Base-by-base conservation (phyloP, 2,888 invertebrate species). In the Helicoverpa assulta region DNA sequence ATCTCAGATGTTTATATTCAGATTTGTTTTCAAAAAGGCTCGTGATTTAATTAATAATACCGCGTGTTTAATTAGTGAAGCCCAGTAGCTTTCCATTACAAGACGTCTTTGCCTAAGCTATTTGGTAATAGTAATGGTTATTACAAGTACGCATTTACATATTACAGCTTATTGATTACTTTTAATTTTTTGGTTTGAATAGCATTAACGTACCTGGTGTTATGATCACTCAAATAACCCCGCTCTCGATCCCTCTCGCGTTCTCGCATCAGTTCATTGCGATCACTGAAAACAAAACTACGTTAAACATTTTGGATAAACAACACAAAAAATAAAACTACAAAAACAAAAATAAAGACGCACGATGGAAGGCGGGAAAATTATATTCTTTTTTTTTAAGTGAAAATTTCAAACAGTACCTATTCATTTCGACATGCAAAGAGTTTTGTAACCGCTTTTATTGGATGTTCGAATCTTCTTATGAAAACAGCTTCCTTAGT, bases 231-330 rank as follows among this genome's bases (percentile, higher is more conserved):
- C 78, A 98, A 96, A 89, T 98, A 98, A 75, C 98, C 98, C 54
- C 96, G 88, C 71, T 85, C 96, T 54, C 94, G 91, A 78, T 97
- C 97, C 26, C 97, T 91, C 77, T 97, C 97, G 61, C 98, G 96
- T 88, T 98, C 98, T 72, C 98, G 94, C 88, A 98, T 97, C 82
- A 98, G 94, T 93, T 98, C 98, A 90, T 98, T 98, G 81, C 98
- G 97, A 94, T 98, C 98, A 90, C 98, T 97, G 81, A 67, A 90
- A 89, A 70, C 26, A 60, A n/a, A 37, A 33, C 3, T 67, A 37
- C 10, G 0, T 16, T 69, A 50, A 56, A 33, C 40, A 40, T 47
- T 6, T 50, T 18, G 0, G 5, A 18, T 52, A 51, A 18, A 18
- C 7, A 18, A 50, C 8, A 18, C 6, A 18, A 8, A 18, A 50